phyloP scores from a whole-genome alignment of 2,113 vertebrate genomes.

The Pachypanchax playfairii region DNA sequence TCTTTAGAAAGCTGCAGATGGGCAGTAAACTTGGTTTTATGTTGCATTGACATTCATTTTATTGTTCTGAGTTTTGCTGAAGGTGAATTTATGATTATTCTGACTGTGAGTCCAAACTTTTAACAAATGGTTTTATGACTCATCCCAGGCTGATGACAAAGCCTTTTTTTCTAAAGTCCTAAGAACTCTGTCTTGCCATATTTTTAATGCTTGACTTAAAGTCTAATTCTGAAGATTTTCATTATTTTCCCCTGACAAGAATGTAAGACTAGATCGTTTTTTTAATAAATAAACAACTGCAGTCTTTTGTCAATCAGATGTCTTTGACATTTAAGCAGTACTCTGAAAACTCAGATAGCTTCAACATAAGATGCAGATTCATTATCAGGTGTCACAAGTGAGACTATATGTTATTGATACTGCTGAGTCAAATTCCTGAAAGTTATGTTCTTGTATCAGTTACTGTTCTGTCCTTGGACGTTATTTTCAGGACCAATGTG shows the following conservation, averaged over 20 bases:
- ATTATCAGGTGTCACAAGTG: not conserved
- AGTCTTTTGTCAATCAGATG: not conserved
- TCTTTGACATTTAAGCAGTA: not conserved
- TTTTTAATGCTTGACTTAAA: no score
- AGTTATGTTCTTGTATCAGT: slow-evolving; percentile 33
- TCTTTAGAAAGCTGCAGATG: no score
- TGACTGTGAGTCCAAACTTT: not conserved
- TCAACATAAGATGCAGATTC: slow-evolving; percentile 24
- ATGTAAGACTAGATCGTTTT: not conserved
- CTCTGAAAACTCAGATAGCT: not conserved
- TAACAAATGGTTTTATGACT: not conserved
- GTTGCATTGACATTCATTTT: not conserved
- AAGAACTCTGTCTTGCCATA: not conserved
- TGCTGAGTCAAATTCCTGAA: slow-evolving; percentile 19
- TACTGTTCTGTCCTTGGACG: slow-evolving; percentile 40
- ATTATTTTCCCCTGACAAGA: no score
- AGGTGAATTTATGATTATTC: not conserved
- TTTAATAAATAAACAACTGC: no score
- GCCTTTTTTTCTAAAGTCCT: not conserved
- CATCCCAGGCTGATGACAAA: not conserved
- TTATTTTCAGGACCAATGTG: slow-evolving; percentile 30
- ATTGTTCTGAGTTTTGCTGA: not conserved
- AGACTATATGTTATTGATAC: slow-evolving; percentile 12
- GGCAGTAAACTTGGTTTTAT: no score
- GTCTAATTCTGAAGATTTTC: no score